Conservation (phyloP, 1,140 invertebrate species). For the Cydia amplana region DNA sequence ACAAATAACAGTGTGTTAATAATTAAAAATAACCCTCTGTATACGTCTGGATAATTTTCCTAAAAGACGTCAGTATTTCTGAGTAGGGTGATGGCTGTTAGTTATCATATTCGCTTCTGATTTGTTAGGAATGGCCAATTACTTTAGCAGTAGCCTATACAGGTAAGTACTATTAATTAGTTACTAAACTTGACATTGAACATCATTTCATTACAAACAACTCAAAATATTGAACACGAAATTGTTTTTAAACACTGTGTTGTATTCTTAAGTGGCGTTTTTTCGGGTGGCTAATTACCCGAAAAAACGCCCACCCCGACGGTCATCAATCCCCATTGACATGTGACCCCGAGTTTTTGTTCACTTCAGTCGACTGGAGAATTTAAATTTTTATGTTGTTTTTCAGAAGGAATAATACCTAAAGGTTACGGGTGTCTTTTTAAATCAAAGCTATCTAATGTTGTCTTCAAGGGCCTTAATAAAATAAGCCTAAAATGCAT, state of each 20-base stretch:
- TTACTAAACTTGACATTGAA: neutral
- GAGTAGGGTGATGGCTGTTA: too few relatives aligned
- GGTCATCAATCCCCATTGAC: constrained; percentile 23
- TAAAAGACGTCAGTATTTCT: too few relatives aligned
- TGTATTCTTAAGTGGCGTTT: constrained; percentile 18
- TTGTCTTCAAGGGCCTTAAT: too few relatives aligned
- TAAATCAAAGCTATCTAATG: too few relatives aligned
- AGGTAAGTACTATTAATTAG: neutral
- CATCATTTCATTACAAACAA: neutral
- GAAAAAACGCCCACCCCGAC: constrained; percentile 17
- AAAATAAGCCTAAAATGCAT: too few relatives aligned
- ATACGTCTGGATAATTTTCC: too few relatives aligned
- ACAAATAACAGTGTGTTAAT: too few relatives aligned
- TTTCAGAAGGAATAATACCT: too few relatives aligned
- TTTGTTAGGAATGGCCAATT: too few relatives aligned
- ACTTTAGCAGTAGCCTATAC: too few relatives aligned
- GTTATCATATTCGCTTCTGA: too few relatives aligned
- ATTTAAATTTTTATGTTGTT: neutral
- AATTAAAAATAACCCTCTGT: too few relatives aligned
- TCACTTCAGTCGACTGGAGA: neutral
- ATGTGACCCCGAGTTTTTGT: constrained; percentile 19
- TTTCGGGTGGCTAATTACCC: constrained; percentile 12
- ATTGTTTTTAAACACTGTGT: neutral
- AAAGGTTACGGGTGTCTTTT: neutral
- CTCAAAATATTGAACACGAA: neutral